Evolutionary conservation across 2,888 invertebrate species (phyloP).

Genomic region (Drosophila affinis): DNA sequence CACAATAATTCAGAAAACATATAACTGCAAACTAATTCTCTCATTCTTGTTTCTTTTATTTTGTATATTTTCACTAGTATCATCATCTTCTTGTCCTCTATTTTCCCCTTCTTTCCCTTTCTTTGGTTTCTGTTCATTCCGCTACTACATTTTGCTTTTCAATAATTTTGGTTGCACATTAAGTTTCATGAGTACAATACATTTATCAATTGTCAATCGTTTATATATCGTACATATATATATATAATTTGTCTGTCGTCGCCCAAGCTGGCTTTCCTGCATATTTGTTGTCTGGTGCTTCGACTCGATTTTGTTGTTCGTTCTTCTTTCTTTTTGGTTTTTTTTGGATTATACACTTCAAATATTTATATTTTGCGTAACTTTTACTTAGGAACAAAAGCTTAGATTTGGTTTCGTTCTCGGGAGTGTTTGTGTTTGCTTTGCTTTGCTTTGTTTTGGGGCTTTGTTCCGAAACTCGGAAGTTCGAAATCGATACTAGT

Average conservation of each 20-base stretch:
- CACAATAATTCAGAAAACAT: constrained; percentile 19
- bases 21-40: constrained; percentile 47
- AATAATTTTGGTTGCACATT: constrained; percentile 54
- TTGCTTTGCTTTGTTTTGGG: constrained; percentile 5
- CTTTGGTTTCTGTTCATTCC: constrained; percentile 21
- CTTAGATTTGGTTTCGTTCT: constrained; percentile 43
- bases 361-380: constrained; percentile 47
- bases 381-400: constrained; percentile 68
- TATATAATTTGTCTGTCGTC: neutral
- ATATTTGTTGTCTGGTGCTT: constrained; percentile 18
- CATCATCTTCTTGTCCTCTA: neutral
- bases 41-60: constrained; percentile 12
- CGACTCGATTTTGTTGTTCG: constrained; percentile 1
- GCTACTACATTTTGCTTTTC: constrained; percentile 39
- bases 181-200: constrained; percentile 51
- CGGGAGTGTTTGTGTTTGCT: constrained; percentile 2
- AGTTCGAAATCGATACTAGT: constrained; percentile 16
- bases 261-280: neutral
- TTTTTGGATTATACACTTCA: constrained; percentile 60
- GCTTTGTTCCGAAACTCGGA: constrained; percentile 11
- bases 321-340: constrained; percentile 6
- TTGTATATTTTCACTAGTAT: constrained; percentile 68
- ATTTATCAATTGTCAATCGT: constrained; percentile 52
- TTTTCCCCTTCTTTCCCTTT: neutral
- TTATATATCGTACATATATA: constrained; percentile 30